phyloP scores from a whole-genome alignment of 2,113 vertebrate species.

The Trichomycterus rosablanca region DNA sequence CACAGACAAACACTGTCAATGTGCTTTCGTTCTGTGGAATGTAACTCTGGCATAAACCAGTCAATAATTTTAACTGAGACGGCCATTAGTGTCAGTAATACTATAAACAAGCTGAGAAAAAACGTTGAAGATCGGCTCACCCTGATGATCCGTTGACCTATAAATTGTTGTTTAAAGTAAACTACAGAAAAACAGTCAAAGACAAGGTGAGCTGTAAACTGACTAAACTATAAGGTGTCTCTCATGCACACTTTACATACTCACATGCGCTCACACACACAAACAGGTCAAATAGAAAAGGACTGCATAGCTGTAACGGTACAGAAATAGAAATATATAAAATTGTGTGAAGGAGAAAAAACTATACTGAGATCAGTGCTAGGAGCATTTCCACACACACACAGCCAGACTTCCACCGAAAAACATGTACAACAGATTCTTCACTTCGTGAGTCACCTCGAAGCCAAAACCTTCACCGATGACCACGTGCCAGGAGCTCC shows the following conservation, averaged over 20 bases:
- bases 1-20: too few relatives aligned
- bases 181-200: too few relatives aligned
- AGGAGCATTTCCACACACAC: constrained; percentile 98
- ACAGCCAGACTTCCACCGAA: constrained; percentile 90
- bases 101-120: not conserved
- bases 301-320: constrained; percentile 44
- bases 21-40: too few relatives aligned
- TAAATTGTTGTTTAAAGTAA: not conserved
- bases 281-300: constrained; percentile 34
- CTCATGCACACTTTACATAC: constrained; percentile 4
- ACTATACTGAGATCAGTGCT: constrained; percentile 61
- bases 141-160: constrained; percentile 7
- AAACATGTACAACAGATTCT: constrained; percentile 97
- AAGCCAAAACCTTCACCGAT: constrained; percentile 95
- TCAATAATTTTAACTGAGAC: too few relatives aligned
- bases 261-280: constrained; percentile 16
- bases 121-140: not conserved
- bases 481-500: constrained; percentile 97
- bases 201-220: constrained; percentile 18
- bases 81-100: not conserved
- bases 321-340: too few relatives aligned
- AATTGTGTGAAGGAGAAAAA: too few relatives aligned
- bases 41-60: too few relatives aligned
- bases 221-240: constrained; percentile 13
- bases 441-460: constrained; percentile 93